Evolutionary conservation across 2,113 vertebrate species (phyloP), one percentile per base, ranked within the genome.

Genomic region (Etheostoma cragini): DNA sequence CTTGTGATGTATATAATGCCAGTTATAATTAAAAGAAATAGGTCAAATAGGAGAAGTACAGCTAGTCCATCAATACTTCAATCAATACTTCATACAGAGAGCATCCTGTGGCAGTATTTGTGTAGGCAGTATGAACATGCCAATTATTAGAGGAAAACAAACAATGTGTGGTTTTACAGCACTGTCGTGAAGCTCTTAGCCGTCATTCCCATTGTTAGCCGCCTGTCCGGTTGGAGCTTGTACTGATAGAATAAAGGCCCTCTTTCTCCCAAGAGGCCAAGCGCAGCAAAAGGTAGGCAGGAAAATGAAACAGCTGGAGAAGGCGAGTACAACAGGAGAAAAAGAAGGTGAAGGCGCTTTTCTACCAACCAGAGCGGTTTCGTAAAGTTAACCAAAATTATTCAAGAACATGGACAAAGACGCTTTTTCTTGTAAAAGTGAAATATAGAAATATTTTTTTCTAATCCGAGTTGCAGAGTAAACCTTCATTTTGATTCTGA

Each of bases 1-100:
- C 50, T 90, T 94, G 81, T 95, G 95, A 86, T 95, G 94, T 11
- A 92, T 69, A 45, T 89, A 54, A 54, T 95, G 95, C 94, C 94
- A 95, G 33, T 94, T 66, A 45, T 77, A 95, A 52, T 95, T 42
- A 11, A 38, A 10, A 10, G 4, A 30, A 30, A 30, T 42, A 8
- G 10, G 38, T 95, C 94, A 62, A 95, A 95, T 46, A 95, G 84
- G 16, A 95, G 93, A 47, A 94, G 88, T 1, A 56, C 19, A 24
- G 90, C 94, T 68, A 95, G 84, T 17, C 85, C 87, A 0, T 90
- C 91, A 0, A 84, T 17, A 84, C 87, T 0, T 90, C 91, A 0
- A 84, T 47, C 16, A 92, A 82, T 1, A 95, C n/a, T 80, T 94
- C 82, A 21, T 50, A 78, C 0, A 94, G 42, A 1, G 86, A 47